phyloP scores from a whole-genome alignment of 2,888 invertebrate genomes.

The Megastigmus dorsalis region DNA sequence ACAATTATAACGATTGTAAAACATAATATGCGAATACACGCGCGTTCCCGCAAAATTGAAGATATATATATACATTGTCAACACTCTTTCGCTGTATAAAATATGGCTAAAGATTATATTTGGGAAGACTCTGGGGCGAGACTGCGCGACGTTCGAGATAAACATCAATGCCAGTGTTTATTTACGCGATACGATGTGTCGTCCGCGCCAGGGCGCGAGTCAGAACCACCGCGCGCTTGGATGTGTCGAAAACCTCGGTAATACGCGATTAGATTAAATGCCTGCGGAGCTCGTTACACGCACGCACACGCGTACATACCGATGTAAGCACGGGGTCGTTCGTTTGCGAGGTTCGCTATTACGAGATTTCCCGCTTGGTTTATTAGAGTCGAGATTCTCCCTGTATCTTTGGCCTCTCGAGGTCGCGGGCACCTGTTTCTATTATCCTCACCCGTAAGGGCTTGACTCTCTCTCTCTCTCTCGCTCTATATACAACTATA shows the following conservation, averaged over 20 bases:
- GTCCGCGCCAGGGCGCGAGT: background rate
- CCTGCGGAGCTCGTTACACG: constrained; percentile 10
- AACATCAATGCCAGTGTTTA: constrained; percentile 40
- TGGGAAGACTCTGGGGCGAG: no score
- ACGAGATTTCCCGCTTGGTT: background rate
- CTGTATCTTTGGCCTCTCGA: background rate
- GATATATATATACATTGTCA: no score
- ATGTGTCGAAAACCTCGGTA: constrained; percentile 29
- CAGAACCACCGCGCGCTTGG: background rate
- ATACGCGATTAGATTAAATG: constrained; percentile 39
- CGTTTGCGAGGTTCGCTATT: no score
- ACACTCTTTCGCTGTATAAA: no score
- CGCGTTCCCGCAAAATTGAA: no score
- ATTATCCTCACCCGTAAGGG: no score
- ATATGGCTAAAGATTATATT: no score
- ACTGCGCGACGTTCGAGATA: constrained; percentile 11
- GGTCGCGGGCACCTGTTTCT: no score
- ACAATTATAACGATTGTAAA: no score
- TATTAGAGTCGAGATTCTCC: background rate
- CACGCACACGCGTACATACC: background rate
- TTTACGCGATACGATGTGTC: constrained; percentile 26
- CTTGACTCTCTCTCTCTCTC: background rate
- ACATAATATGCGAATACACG: no score
- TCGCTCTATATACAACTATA: background rate
- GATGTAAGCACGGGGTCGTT: background rate